Evolutionary conservation across 2,113 vertebrate genomes (phyloP).

Genomic region (Sylvietta virens): DNA sequence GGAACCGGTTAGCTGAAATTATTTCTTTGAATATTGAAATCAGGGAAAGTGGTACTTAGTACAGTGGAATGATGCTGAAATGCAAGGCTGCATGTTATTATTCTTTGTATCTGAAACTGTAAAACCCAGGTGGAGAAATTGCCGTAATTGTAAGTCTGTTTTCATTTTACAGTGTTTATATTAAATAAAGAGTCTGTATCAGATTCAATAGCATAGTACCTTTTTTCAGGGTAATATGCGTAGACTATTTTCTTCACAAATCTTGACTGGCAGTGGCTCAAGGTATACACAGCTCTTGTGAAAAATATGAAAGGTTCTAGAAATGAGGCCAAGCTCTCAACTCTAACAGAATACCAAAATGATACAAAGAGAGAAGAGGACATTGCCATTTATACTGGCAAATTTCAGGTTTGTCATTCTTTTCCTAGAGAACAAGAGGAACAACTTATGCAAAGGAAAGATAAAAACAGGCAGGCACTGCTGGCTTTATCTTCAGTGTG

Average conservation of each 20-base stretch:
- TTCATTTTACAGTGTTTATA: not conserved
- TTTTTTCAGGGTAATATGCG: not conserved
- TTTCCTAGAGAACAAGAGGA: not conserved
- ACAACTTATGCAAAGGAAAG: not conserved
- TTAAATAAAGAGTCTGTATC: conserved; percentile 1
- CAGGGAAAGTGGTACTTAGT: not conserved
- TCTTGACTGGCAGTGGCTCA: not conserved
- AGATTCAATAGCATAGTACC: not conserved
- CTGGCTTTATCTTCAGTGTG: conserved; percentile 10
- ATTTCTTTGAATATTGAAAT: conserved; percentile 6
- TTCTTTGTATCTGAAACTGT: not conserved
- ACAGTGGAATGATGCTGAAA: not conserved
- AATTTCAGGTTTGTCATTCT: not conserved
- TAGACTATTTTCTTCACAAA: not conserved
- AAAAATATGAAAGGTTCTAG: not conserved
- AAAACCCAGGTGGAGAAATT: not conserved
- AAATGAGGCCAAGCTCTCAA: not conserved
- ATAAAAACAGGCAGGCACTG: not conserved
- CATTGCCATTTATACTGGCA: not conserved
- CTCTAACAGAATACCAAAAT: not conserved
- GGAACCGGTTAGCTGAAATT: not conserved
- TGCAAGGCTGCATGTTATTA: not conserved
- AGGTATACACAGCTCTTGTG: not conserved
- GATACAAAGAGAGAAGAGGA: not conserved
- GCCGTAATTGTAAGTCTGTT: not conserved